Base-by-base conservation (phyloP, 2,888 invertebrate species). In the Dasysyrphus tricinctus region DNA sequence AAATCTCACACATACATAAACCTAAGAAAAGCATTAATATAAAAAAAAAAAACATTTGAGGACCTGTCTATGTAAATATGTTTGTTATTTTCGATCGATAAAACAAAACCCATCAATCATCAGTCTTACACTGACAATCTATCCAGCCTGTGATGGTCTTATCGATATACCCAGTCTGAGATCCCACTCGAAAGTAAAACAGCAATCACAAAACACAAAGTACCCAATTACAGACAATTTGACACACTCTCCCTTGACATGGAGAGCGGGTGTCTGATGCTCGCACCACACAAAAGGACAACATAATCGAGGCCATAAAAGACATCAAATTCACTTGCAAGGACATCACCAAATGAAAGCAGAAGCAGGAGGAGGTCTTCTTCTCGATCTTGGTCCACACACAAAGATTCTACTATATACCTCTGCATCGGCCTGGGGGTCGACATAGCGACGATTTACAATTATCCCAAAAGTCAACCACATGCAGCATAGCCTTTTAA, bases 201-300 rank as follows among this genome's bases (percentile, higher is more conserved):
- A 77, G 67, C 80, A 80, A 80, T 84, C 80, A 42, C 77, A 70
- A 80, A 74, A 85, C 85, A 81, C 81, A 77, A 85, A 85, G 85
- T 85, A 85, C 80, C 86, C 86, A 86, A 82, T 86, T 86, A 86
- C 82, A 86, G 82, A 82, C 86, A 86, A 82, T 86, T 86, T 86
- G 82, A 82, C 86, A 86, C 82, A 74, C 85, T 85, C 80, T 81
- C 86, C 75, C 80, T 61, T 34, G 57, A 37, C 14, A 37, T 14
- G 14, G 39, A 39, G 39, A 24, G 24, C 24, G 39, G 69, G 47
- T 67, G 44, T 72, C 42, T 56, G 56, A 72, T 56, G 49, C 77
- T 56, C 16, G 49, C 78, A 75, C 32, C 75, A 67, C 74, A 78
- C 78, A 78, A 69, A 85, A 74, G 81, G 74, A 82, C 78, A 42